A percentile compares a stretch with the other conserved stretches of the same genome.
Evolutionary conservation across 2,797 vertebrate genomes (phyloP).

Genomic region (Orientallactaga sibirica): DNA sequence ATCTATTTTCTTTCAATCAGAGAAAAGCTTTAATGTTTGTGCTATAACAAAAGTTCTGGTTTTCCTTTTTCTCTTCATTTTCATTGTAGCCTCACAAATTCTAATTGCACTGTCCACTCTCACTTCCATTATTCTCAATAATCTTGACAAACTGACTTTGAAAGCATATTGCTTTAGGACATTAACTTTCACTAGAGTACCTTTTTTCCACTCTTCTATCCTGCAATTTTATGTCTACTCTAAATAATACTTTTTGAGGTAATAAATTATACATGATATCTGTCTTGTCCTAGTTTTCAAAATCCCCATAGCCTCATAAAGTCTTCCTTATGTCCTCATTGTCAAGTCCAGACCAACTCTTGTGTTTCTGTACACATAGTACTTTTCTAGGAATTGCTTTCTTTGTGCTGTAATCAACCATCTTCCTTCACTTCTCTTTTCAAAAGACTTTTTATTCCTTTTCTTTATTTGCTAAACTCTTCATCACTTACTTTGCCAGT

Average conservation of each 20-base stretch:
- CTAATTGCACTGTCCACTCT: conserved; percentile 57
- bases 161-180: conserved; percentile 79
- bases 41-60: conserved; percentile 45
- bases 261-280: conserved; percentile 76
- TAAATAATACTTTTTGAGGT: conserved; percentile 67
- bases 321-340: conserved; percentile 58
- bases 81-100: conserved; percentile 69
- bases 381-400: not conserved
- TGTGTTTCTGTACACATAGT: conserved; percentile 3
- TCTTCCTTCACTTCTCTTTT: conserved; percentile 12
- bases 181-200: conserved; percentile 71
- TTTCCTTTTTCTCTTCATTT: conserved; percentile 58
- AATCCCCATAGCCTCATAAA: conserved; percentile 69
- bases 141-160: conserved; percentile 70
- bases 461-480: conserved; percentile 33
- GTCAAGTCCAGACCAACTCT: not conserved
- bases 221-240: conserved; percentile 73
- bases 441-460: not conserved
- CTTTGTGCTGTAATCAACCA: not conserved
- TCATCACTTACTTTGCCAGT: not conserved
- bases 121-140: conserved; percentile 64
- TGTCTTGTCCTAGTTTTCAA: conserved; percentile 72
- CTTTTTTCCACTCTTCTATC: conserved; percentile 63
- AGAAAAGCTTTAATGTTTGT: conserved; percentile 58
- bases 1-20: conserved; percentile 67